Conservation (phyloP, 1,140 invertebrate genomes). For the Charaxes varanes region DNA sequence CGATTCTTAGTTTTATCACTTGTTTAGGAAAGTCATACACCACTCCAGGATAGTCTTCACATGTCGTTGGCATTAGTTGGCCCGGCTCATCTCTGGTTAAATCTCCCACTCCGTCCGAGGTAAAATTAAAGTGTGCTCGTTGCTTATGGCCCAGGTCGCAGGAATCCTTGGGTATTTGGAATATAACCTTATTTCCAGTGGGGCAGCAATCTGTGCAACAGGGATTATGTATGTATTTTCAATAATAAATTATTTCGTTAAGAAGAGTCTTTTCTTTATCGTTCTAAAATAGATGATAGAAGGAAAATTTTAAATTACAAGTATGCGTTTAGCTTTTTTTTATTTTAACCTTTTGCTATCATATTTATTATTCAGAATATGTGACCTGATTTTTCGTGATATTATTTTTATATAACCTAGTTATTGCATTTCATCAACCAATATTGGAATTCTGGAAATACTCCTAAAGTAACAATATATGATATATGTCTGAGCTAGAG, state of each 20-base stretch:
- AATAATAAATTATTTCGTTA: slow-evolving; percentile 5
- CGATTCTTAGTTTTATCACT: slow-evolving; percentile 60
- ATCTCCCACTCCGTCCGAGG: slow-evolving; percentile 51
- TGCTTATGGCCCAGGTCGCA: slow-evolving; percentile 53
- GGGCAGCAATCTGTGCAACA: slow-evolving; percentile 64
- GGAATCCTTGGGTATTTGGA: slow-evolving; percentile 53
- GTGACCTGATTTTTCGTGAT: no score
- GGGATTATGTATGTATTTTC: slow-evolving; percentile 20
- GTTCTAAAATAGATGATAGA: no score
- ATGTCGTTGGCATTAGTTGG: slow-evolving; percentile 36
- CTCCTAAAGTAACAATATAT: no score
- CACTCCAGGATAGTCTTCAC: slow-evolving; percentile 44
- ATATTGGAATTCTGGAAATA: no score
- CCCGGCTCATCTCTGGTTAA: slow-evolving; percentile 49
- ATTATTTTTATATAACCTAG: no score
- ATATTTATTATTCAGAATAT: no score
- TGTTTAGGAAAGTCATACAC: slow-evolving; percentile 55
- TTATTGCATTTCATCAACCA: no score
- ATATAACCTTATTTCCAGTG: slow-evolving; percentile 60
- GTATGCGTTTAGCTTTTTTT: no score
- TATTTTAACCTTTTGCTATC: no score
- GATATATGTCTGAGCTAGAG: no score
- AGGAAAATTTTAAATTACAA: no score
- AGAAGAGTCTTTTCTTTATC: no score
- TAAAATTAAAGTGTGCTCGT: slow-evolving; percentile 52